Percentiles rank a stretch among this genome's conserved stretches.
Evolutionary conservation across 1,140 invertebrate genomes (phyloP).

Genomic region (Bombus impatiens): DNA sequence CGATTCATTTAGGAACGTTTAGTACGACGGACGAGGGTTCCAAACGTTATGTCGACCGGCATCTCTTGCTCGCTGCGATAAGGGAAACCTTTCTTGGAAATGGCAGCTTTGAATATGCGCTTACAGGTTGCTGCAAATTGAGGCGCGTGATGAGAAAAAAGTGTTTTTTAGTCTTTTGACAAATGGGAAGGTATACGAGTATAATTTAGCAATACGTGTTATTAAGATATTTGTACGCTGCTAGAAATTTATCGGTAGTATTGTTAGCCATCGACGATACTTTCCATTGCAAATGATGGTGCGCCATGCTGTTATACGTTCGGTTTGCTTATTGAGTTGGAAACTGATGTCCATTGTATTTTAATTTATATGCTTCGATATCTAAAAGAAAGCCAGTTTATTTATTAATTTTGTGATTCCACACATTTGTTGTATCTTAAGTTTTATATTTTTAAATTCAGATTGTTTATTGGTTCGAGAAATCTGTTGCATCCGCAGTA

Average conservation of each 20-base stretch:
- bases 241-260: no score
- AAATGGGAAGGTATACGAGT: not conserved
- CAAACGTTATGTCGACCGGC: slow-evolving; percentile 45
- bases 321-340: not conserved
- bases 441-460: not conserved
- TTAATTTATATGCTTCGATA: no score
- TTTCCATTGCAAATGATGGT: not conserved
- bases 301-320: not conserved
- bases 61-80: slow-evolving; percentile 44
- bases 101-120: slow-evolving; percentile 33
- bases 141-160: not conserved
- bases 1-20: slow-evolving; percentile 82
- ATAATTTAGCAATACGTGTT: no score
- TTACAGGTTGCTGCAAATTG: slow-evolving; percentile 44
- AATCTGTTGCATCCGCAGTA: no score
- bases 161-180: not conserved
- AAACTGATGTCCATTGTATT: not conserved
- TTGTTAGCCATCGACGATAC: no score
- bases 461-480: not conserved
- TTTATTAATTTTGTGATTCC: no score
- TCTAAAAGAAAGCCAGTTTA: no score
- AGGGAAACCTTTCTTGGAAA: slow-evolving; percentile 38
- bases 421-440: not conserved
- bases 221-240: no score
- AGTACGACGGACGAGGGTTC: slow-evolving; percentile 61